These are phyloP conservation scores for Haplotaxodon microlepis DNA, from an alignment of 2,113 vertebrate species.

Conservation along the genomic window DNA sequence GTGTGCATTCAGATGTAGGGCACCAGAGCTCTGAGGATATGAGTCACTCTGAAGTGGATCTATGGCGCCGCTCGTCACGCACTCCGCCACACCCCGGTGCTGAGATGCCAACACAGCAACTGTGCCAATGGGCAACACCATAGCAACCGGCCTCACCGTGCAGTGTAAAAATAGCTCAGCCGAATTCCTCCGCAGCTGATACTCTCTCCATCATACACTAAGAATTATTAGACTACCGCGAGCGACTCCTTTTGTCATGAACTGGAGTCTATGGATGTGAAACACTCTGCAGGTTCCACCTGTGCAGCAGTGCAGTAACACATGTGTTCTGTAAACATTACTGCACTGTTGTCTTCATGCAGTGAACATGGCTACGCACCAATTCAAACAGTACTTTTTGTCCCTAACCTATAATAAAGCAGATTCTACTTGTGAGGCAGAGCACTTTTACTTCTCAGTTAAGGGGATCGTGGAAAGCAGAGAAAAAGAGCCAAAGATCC, in stretches of 20 bases:
- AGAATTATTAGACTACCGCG: not conserved
- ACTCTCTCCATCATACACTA: conserved; percentile 10
- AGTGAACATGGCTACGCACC: not conserved
- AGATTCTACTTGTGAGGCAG: not conserved
- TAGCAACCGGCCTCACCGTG: conserved; percentile 56
- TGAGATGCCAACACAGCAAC: conserved; percentile 50
- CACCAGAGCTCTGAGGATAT: conserved; percentile 66
- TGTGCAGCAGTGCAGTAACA: not conserved
- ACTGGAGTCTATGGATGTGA: not conserved
- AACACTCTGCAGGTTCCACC: not conserved
- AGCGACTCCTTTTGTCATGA: not conserved
- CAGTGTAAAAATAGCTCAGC: conserved; percentile 55
- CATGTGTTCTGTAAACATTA: not conserved
- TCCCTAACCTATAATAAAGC: not conserved
- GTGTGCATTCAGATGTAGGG: conserved; percentile 59
- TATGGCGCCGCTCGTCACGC: conserved; percentile 32
- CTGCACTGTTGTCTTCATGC: not conserved
- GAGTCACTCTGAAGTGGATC: conserved; percentile 67
- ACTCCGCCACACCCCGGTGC: conserved; percentile 19
- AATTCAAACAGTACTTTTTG: not conserved
- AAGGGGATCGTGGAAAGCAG: not conserved
- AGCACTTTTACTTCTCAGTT: not conserved
- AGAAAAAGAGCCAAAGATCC: not conserved
- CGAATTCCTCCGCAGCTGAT: conserved; percentile 53
- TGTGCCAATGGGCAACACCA: conserved; percentile 59